Evolutionary conservation across 1,140 invertebrate genomes (phyloP), one percentile per base, ranked within the genome.

Genomic region (Brachionus calyciflorus): DNA sequence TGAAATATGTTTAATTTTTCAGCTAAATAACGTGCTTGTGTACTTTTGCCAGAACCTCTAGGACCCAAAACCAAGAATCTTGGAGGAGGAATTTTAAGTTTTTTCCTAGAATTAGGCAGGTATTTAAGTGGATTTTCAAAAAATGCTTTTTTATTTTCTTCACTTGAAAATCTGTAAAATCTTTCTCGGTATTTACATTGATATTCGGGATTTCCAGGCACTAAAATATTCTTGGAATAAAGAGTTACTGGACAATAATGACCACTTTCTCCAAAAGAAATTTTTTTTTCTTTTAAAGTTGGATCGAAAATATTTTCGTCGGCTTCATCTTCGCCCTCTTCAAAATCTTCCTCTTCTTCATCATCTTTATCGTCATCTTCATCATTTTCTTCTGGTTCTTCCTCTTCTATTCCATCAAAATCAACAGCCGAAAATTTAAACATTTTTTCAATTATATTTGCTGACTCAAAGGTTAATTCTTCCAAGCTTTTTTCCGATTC

Each of bases 211-310:
- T 84, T 85, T 14, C 84, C 84, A 12, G 85, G 83, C 51, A 80
- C 81, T 28, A 85, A 77, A 6, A 85, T 79, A 75, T 77, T 78
- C 14, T 81, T 81, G 26, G 84, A 82, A 75, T 82, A 82, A 33
- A 85, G 78, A 28, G 79, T 75, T 2, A 86, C 84, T 17, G 84
- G 84, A 79, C 84, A 85, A 79, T 83, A 86, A 75, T 84, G 80
- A 63, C 82, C 83, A 1, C 80, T 81, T 48, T 86, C 83, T 55
- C 85, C 85, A 1, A 85, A 77, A 4, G 79, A 80, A 76, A 83
- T 85, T 78, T 84, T 85, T 41, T 81, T 81, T 46, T 78, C 24
- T 26, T 81, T 83, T 2, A 82, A 78, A 14, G 21, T 28, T 3
- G 51, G 40, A 76, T 85, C 83, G n/a, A 76, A 76, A 78, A 84